Percentiles rank a stretch among this genome's conserved stretches.
Conservation (phyloP, 1,140 invertebrate genomes). For the Cydia strobilella region DNA sequence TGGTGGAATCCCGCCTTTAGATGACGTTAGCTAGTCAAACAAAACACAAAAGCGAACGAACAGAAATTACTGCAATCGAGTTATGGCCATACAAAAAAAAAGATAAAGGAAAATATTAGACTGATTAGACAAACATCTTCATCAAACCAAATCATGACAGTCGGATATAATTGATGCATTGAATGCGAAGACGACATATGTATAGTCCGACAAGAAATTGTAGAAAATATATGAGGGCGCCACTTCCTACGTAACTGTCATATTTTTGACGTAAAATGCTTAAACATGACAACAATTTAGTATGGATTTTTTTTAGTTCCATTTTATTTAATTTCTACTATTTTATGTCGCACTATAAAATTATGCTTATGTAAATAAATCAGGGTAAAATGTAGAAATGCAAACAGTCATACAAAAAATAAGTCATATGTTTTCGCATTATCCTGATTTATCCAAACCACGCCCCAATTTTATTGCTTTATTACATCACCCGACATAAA, state of each 20-base stretch:
- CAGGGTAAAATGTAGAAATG: background rate
- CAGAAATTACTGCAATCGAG: background rate
- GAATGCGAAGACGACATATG: background rate
- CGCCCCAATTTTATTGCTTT: background rate
- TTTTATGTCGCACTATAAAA: no score
- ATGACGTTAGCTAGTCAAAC: background rate
- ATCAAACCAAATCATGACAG: background rate
- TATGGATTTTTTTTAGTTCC: no score
- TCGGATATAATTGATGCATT: background rate
- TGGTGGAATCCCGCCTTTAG: no score
- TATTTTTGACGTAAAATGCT: no score
- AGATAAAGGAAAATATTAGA: background rate
- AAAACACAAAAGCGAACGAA: constrained; percentile 1
- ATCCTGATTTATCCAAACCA: background rate
- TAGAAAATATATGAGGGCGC: no score
- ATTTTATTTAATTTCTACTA: no score
- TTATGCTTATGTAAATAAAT: background rate
- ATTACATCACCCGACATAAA: background rate
- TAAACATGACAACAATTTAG: no score
- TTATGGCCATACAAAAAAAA: background rate
- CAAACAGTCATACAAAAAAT: no score
- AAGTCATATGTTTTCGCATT: background rate
- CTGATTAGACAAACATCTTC: background rate
- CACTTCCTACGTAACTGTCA: no score
- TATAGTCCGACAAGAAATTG: no score